Evolutionary conservation across 1,140 invertebrate species (phyloP), one percentile per base, ranked within the genome.

Genomic region (Ceratina calcarata): DNA sequence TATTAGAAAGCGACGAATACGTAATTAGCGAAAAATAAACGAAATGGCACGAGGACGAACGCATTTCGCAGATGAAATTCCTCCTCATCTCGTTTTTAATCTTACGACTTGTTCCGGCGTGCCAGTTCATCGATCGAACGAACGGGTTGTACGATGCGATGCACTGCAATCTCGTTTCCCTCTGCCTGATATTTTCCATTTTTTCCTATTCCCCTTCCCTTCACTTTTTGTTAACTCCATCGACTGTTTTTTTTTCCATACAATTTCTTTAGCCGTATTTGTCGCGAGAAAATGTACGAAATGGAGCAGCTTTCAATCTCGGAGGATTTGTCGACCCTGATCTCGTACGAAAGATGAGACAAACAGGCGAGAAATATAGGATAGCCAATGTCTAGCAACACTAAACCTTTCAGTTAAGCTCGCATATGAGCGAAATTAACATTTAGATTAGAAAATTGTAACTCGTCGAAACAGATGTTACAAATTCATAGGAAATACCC

Each of bases 161-260:
- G n/a, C 37, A 66, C 51, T 15, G 45, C 53, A 51, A 66, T 75
- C 77, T 58, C 60, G 37, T 71, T 27, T 68, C 66, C 16, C 49
- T n/a, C 55, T 18, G 55, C n/a, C 55, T 57, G 55, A 57, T 18
- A 57, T 45, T 45, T 45, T 45, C 37, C 37, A 57, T 57, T 57
- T 57, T 57, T 57, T 57, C n/a, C 55, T 18, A 10, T 27, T 12
- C 49, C 22, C n/a, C 60, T 27, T 18, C 32, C 4, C 13, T n/a
- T 64, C 13, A 6, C 7, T 45, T 37, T 75, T 45, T 58, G 20
- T 22, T n/a, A 49, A 67, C 64, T 27, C 53, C 18, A 62, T 70
- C 67, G 75, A 70, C 67, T 70, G 75, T 55, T 78, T 55, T 62
- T 64, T 71, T 64, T 71, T 73, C 75, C 75, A n/a, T 71, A 45